Conservation (phyloP, 2,888 invertebrate genomes). For the Laothoe populi region DNA sequence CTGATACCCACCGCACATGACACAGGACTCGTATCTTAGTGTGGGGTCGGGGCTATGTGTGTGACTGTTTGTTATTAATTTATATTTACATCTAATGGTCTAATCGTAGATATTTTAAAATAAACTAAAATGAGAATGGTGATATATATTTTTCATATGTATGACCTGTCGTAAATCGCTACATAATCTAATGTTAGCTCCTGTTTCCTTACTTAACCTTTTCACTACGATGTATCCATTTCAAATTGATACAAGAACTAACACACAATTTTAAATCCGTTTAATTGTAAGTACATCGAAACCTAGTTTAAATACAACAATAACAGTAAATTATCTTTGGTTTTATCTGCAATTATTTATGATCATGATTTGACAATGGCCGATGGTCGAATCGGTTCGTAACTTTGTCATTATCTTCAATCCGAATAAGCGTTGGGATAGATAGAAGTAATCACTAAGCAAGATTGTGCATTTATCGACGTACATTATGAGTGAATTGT, state of each 20-base stretch:
- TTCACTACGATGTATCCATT: background rate
- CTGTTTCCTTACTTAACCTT: background rate
- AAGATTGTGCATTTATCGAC: background rate
- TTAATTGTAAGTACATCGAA: constrained; percentile 29
- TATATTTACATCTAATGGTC: too few species aligned
- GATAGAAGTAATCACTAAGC: background rate
- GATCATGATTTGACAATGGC: constrained; percentile 55
- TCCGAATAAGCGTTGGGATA: constrained; percentile 14
- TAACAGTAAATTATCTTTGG: constrained; percentile 20
- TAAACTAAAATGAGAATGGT: too few species aligned
- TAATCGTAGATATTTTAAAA: too few species aligned
- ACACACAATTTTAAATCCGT: constrained; percentile 34
- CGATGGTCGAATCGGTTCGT: constrained; percentile 26
- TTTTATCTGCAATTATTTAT: constrained; percentile 24
- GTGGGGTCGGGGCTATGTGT: too few species aligned
- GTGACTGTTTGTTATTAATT: too few species aligned
- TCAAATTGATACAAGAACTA: constrained; percentile 40
- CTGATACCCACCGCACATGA: too few species aligned
- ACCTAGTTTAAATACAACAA: constrained; percentile 17
- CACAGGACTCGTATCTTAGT: too few species aligned
- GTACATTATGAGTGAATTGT: background rate
- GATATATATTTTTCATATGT: too few species aligned
- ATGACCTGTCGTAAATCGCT: too few species aligned
- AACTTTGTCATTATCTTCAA: constrained; percentile 20
- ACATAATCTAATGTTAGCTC: too few species aligned